These are phyloP conservation scores for Periophthalmodon schlosseri DNA, from an alignment of 2,113 vertebrate genomes.

Conservation along the genomic window DNA sequence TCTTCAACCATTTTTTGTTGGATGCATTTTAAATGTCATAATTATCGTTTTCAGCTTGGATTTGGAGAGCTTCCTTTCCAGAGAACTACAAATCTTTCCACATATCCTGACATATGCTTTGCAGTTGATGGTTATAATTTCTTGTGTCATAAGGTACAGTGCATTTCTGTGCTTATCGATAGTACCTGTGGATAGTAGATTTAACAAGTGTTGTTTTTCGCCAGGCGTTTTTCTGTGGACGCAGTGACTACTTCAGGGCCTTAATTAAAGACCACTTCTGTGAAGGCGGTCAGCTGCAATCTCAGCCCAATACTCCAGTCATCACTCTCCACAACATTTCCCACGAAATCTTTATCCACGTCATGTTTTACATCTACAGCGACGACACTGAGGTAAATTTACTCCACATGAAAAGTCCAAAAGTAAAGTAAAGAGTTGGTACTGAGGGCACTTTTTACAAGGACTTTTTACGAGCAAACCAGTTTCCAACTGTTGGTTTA, in stretches of 20 bases:
- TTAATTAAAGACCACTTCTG: constrained; percentile 92
- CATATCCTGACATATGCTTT: constrained; percentile 92
- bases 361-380: constrained; percentile 94
- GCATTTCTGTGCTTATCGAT: neutral
- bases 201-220: constrained; percentile 27
- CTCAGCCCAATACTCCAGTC: constrained; percentile 85
- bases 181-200: neutral
- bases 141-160: constrained; percentile 90
- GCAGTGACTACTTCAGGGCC: constrained; percentile 97
- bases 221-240: constrained; percentile 95
- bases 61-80: constrained; percentile 94
- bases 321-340: constrained; percentile 89
- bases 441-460: neutral
- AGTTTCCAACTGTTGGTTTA: neutral
- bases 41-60: constrained; percentile 79
- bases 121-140: constrained; percentile 85
- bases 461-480: neutral
- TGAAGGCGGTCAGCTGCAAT: constrained; percentile 85
- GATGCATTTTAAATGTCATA: neutral
- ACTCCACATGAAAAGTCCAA: neutral
- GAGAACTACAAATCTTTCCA: constrained; percentile 84
- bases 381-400: constrained; percentile 87
- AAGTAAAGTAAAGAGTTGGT: neutral
- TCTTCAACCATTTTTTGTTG: too few relatives aligned
- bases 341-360: constrained; percentile 85